These are phyloP conservation scores for Etheostoma perlongum DNA, from an alignment of 2,797 vertebrate genomes.

Conservation along the genomic window DNA sequence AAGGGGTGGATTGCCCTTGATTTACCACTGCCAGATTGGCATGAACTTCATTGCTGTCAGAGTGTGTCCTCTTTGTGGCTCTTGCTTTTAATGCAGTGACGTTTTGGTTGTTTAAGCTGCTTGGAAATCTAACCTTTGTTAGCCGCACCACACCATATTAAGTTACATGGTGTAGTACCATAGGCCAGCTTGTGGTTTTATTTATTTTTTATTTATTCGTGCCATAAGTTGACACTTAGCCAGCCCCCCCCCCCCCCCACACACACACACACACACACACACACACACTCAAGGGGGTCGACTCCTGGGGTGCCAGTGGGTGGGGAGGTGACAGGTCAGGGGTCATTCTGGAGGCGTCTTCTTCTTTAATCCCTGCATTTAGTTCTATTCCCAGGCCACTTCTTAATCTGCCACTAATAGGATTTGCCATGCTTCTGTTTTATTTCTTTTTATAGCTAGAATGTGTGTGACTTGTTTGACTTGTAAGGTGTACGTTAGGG, in stretches of 20 bases:
- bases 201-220: background rate
- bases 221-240: background rate
- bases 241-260: too few species aligned
- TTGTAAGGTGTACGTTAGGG: conserved; percentile 7
- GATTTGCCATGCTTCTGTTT: conserved; percentile 75
- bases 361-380: conserved; percentile 79
- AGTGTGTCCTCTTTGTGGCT: conserved; percentile 35
- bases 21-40: conserved; percentile 43
- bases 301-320: conserved; percentile 43
- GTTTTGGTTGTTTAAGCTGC: conserved; percentile 35
- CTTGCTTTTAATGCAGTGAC: conserved; percentile 22
- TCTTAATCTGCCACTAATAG: conserved; percentile 82
- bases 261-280: background rate
- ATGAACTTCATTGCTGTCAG: conserved; percentile 34
- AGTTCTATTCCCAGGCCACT: conserved; percentile 81
- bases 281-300: conserved; percentile 1
- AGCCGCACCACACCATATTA: background rate
- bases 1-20: conserved; percentile 59
- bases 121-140: conserved; percentile 22
- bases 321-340: conserved; percentile 47
- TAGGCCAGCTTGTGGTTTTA: background rate
- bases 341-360: conserved; percentile 43
- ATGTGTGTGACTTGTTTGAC: conserved; percentile 40
- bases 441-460: conserved; percentile 55
- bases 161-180: background rate